These are phyloP conservation scores for Athrips mouffetella DNA, from an alignment of 2,888 invertebrate genomes.

Conservation along the genomic window DNA sequence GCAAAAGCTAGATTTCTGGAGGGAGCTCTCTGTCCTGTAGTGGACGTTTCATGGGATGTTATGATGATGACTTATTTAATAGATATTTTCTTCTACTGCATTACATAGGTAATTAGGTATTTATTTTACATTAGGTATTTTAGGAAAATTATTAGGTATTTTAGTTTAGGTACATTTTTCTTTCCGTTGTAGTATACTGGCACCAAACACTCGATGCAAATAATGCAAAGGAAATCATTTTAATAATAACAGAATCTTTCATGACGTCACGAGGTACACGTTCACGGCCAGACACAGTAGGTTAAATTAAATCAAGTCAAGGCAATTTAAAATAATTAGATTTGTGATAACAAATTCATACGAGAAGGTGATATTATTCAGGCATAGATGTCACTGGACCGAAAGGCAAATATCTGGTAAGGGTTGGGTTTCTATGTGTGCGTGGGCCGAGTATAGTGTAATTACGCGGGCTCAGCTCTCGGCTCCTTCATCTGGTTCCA, in stretches of 20 bases:
- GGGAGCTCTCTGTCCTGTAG: no score
- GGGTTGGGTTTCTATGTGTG: conserved; percentile 30
- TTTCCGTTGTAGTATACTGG: no score
- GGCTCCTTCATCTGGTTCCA: conserved; percentile 45
- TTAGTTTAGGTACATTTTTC: no score
- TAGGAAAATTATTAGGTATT: no score
- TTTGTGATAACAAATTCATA: conserved; percentile 3
- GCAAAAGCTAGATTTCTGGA: no score
- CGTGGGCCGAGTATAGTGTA: conserved; percentile 52
- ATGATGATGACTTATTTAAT: no score
- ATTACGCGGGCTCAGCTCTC: conserved; percentile 49
- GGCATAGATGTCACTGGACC: not conserved
- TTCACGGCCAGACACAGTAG: conserved; percentile 1
- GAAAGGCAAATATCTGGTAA: conserved; percentile 42
- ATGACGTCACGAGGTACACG: conserved; percentile 9
- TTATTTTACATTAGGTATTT: no score
- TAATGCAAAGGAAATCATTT: conserved; percentile 6
- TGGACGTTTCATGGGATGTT: no score
- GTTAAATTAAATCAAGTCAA: not conserved
- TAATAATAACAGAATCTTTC: conserved; percentile 9
- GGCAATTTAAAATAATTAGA: conserved; percentile 8
- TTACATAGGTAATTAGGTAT: not conserved
- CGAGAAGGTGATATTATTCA: conserved; percentile 6
- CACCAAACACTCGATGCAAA: conserved; percentile 2
- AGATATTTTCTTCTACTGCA: not conserved